A percentile compares a stretch with the other conserved stretches of the same genome.
These are phyloP conservation scores for Malurus alboscapulatus DNA, from an alignment of 2,113 vertebrate genomes.

Conservation along the genomic window DNA sequence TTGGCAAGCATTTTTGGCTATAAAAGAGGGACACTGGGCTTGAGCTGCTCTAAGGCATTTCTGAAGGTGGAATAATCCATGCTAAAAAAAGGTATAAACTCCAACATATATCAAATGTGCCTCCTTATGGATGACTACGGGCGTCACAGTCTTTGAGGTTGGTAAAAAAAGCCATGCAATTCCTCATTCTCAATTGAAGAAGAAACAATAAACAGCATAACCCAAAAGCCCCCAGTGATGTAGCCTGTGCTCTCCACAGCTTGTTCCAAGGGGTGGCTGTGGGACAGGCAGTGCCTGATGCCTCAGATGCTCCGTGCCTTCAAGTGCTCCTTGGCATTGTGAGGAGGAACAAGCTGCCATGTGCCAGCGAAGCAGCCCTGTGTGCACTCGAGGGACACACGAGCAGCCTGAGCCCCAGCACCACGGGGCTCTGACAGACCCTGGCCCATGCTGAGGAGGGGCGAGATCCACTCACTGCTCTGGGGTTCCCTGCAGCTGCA, in stretches of 20 bases:
- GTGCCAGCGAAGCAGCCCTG: background rate
- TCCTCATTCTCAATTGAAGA: background rate
- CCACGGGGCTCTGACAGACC: background rate
- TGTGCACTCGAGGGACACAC: background rate
- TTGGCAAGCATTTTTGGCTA: background rate
- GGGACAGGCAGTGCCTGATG: rapidly evolving
- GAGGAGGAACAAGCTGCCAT: background rate
- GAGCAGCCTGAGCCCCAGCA: background rate
- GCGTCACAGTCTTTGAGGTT: background rate
- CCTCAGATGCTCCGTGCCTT: background rate
- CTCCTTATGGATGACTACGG: background rate
- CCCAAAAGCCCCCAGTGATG: rapidly evolving
- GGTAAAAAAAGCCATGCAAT: background rate
- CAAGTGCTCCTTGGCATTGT: rapidly evolving
- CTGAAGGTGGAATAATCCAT: background rate
- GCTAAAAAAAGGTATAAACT: background rate
- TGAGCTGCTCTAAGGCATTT: background rate
- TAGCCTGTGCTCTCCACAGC: background rate
- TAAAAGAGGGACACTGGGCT: background rate
- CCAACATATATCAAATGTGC: background rate
- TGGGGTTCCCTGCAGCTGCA: background rate
- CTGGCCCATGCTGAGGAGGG: rapidly evolving
- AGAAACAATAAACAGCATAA: background rate
- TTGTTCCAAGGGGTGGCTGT: background rate
- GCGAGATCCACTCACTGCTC: background rate